These are phyloP conservation scores for Lasiurus cinereus DNA, from an alignment of 2,113 vertebrate genomes.

Conservation along the genomic window DNA sequence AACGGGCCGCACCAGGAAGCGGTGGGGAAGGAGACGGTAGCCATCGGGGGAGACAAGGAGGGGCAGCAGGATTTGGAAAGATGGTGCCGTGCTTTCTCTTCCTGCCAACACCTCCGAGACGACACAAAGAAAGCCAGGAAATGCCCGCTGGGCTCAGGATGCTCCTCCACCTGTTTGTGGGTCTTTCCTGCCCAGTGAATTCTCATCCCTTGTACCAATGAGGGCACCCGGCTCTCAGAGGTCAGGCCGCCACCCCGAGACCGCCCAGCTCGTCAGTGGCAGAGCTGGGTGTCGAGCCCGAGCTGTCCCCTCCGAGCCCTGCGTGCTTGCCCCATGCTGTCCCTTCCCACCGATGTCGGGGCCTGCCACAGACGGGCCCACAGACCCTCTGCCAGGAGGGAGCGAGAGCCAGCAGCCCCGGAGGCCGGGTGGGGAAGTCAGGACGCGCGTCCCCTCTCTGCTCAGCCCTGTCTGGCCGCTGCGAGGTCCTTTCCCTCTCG, in stretches of 20 bases:
- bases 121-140: neutral
- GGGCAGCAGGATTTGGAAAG: neutral
- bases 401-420: neutral
- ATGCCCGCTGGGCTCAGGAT: neutral
- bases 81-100: neutral
- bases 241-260: neutral
- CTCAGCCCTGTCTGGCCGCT: neutral
- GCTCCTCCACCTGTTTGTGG: no score
- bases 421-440: neutral
- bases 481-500: neutral
- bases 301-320: neutral
- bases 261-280: neutral
- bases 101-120: neutral
- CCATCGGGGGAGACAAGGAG: neutral
- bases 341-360: neutral
- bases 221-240: neutral
- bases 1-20: rapidly evolving
- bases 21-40: rapidly evolving
- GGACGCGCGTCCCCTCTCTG: neutral
- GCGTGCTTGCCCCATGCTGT: neutral
- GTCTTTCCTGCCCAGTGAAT: neutral
- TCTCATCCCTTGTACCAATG: neutral
- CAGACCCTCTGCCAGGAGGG: neutral
- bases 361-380: rapidly evolving
- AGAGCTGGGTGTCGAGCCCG: neutral